Base-by-base conservation (phyloP, 2,797 vertebrate species). In the Craterocephalus amniculus region DNA sequence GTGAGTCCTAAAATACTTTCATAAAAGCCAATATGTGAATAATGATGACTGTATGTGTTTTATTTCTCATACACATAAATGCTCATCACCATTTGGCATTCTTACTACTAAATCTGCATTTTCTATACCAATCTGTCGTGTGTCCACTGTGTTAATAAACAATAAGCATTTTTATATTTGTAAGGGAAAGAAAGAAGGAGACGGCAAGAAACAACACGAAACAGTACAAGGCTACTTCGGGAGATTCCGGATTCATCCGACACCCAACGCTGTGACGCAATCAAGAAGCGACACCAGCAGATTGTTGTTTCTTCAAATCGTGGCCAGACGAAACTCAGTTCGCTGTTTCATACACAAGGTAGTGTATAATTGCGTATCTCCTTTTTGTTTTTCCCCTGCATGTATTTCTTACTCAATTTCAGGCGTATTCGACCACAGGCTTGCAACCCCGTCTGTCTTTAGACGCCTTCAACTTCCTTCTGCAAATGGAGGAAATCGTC, bases 291-390 rank as follows among this genome's bases (percentile, higher is more conserved):
- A 89, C 93, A 10, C 4, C 24, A 29, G 62, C 74, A 72, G 81
- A 72, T 87, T 92, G 87, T 88, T 89, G 76, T 86, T 87, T 90
- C 79, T 83, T 91, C 70, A 73, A 83, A 90, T 90, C 76, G 87
- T 89, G 82, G 66, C 65, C 55, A 68, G 62, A 79, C 61, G 70
- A 59, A 88, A 83, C 63, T 88, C 71, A 27, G 78, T 79, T 84
- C 77, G 67, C 74, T 81, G 76, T 85, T 84, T 89, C 72, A 38
- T 8, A 54, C 57, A 85, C 71, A 67, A 88, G 91, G 89, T 92
- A 86, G 52, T 6, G 81, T 72, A 71, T 40, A 43, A 12, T 4
- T 14, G 6, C 18, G n/a, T 61, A 71, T 78, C n/a, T 7, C 8
- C 20, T 16, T 40, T 40, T 16, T 16, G 26, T 2, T 29, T 43